Conservation (phyloP, 2,888 invertebrate species). For the Lacanobia oleracea region DNA sequence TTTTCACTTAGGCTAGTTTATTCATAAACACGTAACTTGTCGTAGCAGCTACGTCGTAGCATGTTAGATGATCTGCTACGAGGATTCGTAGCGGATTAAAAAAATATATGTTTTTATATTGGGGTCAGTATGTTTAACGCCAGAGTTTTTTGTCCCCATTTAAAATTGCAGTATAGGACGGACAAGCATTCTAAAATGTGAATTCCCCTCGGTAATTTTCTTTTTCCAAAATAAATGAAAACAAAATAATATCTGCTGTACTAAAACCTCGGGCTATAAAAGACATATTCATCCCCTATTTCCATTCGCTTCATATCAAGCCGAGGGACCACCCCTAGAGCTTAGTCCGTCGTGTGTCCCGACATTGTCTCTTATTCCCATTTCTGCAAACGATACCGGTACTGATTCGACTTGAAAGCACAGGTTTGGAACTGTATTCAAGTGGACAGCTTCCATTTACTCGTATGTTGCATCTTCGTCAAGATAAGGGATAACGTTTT, state of each 20-base stretch:
- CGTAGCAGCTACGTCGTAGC: conserved; percentile 46
- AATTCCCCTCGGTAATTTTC: too few species aligned
- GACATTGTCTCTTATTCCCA: conserved; percentile 11
- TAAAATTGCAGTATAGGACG: too few species aligned
- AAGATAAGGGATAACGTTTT: not conserved
- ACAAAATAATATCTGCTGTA: too few species aligned
- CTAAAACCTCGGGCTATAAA: not conserved
- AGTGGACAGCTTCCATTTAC: not conserved
- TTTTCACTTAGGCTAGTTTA: too few species aligned
- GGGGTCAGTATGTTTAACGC: too few species aligned
- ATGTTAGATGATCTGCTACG: conserved; percentile 30
- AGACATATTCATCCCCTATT: not conserved
- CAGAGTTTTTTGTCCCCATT: too few species aligned
- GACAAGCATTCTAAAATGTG: too few species aligned
- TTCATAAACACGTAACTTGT: not conserved
- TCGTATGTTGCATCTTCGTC: not conserved
- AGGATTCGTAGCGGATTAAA: conserved; percentile 19
- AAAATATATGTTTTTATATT: too few species aligned
- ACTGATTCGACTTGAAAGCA: conserved; percentile 10
- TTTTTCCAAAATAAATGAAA: too few species aligned
- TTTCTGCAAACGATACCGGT: conserved; percentile 16
- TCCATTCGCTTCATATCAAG: not conserved
- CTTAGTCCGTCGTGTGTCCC: conserved; percentile 5
- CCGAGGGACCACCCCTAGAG: not conserved
- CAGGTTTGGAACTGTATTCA: conserved; percentile 7